Conservation (phyloP, 2,888 invertebrate species). For the Zeuzera pyrina region DNA sequence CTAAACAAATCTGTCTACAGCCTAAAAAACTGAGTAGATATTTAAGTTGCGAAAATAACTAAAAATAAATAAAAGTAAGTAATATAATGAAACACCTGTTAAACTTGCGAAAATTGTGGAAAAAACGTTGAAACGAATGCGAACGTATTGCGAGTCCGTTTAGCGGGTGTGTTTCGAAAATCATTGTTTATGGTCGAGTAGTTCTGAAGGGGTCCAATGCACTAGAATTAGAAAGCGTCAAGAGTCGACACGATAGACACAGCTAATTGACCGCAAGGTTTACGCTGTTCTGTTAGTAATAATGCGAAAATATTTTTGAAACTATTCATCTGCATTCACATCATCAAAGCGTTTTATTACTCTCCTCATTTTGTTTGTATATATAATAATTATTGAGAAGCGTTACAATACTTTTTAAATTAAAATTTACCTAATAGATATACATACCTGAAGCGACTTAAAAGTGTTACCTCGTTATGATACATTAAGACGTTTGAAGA, state of each 20-base stretch:
- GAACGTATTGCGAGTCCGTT: slow-evolving; percentile 35
- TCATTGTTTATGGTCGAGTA: slow-evolving; percentile 66
- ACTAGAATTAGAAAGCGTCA: slow-evolving; percentile 69
- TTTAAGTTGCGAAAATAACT: slow-evolving; percentile 21
- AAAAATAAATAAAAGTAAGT: slow-evolving; percentile 2
- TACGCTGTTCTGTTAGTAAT: slow-evolving; percentile 51
- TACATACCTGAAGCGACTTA: too few species aligned
- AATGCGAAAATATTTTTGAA: too few species aligned
- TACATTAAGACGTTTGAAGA: too few species aligned
- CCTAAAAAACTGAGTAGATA: not conserved
- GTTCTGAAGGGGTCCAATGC: slow-evolving; percentile 54
- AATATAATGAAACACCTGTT: slow-evolving; percentile 4
- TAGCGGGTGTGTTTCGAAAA: slow-evolving; percentile 56
- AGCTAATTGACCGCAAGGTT: slow-evolving; percentile 68
- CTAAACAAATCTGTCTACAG: not conserved
- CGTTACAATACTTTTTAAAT: too few species aligned
- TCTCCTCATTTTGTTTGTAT: too few species aligned
- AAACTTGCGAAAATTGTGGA: slow-evolving; percentile 36
- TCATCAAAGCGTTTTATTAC: too few species aligned
- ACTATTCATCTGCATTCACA: too few species aligned
- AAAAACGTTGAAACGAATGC: slow-evolving; percentile 43
- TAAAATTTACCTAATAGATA: too few species aligned
- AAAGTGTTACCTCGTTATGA: too few species aligned
- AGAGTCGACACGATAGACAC: slow-evolving; percentile 35
- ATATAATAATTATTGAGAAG: too few species aligned